phyloP scores from a whole-genome alignment of 2,888 invertebrate genomes.

The Meteorus cinctellus region DNA sequence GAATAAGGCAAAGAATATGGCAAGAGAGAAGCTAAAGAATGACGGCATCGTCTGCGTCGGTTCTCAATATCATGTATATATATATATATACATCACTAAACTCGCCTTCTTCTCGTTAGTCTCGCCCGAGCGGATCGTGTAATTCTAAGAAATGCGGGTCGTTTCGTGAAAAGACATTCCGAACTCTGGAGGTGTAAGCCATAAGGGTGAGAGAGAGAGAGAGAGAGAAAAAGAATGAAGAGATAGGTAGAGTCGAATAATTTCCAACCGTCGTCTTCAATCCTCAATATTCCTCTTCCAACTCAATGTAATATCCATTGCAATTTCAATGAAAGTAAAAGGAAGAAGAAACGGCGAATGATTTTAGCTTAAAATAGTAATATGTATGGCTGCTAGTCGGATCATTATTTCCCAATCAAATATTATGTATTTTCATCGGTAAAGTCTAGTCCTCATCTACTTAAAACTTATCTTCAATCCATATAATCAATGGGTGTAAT shows the following conservation, averaged over 20 bases:
- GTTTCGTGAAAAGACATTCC: conserved; percentile 40
- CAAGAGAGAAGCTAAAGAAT: neutral
- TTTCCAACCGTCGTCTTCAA: conserved; percentile 7
- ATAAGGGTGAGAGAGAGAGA: conserved; percentile 22
- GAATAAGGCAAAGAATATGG: neutral
- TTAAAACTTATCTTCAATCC: neutral
- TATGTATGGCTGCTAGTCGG: neutral
- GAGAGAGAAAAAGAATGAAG: neutral
- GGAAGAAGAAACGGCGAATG: neutral
- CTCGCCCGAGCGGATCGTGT: conserved; percentile 38
- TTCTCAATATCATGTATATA: conserved; percentile 10
- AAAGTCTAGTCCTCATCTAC: neutral
- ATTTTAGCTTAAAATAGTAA: neutral
- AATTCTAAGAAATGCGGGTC: conserved; percentile 41
- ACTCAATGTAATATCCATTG: conserved; percentile 1
- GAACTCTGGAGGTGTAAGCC: conserved; percentile 27
- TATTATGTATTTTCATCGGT: neutral
- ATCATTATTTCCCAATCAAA: conserved; percentile 3
- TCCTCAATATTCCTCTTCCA: neutral
- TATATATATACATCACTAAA: neutral
- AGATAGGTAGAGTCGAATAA: conserved; percentile 32
- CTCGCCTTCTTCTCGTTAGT: conserved; percentile 35
- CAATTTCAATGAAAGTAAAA: conserved; percentile 5
- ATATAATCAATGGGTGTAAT: neutral
- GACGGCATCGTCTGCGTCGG: conserved; percentile 12